Evolutionary conservation across 2,797 vertebrate genomes (phyloP), one percentile per base, ranked within the genome.

Genomic region (Hoplostethus mediterraneus): DNA sequence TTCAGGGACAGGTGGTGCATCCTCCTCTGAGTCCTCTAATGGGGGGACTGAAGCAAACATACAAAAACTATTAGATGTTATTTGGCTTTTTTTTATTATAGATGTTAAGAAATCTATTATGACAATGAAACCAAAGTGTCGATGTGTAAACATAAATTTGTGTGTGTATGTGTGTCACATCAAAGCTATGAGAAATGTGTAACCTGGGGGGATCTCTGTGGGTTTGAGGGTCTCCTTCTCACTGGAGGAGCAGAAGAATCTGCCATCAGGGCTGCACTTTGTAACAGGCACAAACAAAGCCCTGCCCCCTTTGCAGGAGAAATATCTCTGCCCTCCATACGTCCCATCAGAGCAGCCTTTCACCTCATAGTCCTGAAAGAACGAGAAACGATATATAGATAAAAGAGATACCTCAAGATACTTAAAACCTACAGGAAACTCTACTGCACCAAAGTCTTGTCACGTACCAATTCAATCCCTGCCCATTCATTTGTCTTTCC

Each of bases 391-490:
- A 77, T 53, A 77, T 53, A 49, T 36, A 40, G 12, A 51, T 17
- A 51, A 45, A 13, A 2, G 1, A 17, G 1, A 5, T 0, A 1
- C 17, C 12, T 62, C 6, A 5, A 28, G 6, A 59, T 30, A 9
- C 10, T 4, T 9, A 9, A 64, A 67, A 1, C 45, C 0, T 0
- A 31, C 16, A 57, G 0, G 51, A 47, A 45, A 38, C 4, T 1
- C 40, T 0, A 1, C 3, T 1, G 17, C 5, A 11, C 8, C 49
- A 28, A 56, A 38, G 5, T n/a, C 13, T 0, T 30, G 21, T 31
- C 28, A 63, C 91, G 92, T 71, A 95, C 95, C 85, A 95, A 62
- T 71, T 95, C 95, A 40, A 95, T 79, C 48, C 95, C 95, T 3
- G 92, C 94, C 93, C 92, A 95, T 36, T 83, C 44, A 1, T 17